A percentile compares a stretch with the other conserved stretches of the same genome.
These are phyloP conservation scores for Aleadryas rufinucha DNA, from an alignment of 2,113 vertebrate species.

Conservation along the genomic window DNA sequence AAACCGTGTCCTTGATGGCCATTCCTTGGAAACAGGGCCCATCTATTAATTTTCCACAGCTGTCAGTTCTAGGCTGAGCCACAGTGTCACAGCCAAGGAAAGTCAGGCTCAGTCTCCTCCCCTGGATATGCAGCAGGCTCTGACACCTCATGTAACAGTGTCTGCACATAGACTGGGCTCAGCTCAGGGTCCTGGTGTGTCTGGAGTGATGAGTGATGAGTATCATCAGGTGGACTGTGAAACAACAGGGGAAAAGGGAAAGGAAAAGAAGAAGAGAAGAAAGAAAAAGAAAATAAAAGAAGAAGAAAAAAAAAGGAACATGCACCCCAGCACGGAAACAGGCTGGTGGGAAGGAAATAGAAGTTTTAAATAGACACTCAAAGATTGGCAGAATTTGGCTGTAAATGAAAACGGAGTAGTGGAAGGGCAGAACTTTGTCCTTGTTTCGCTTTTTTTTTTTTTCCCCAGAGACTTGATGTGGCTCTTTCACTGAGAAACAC, in stretches of 20 bases:
- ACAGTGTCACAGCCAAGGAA: background rate
- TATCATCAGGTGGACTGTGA: background rate
- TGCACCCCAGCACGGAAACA: background rate
- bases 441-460: background rate
- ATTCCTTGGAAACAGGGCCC: background rate
- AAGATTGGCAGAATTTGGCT: background rate
- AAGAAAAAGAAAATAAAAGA: accelerated
- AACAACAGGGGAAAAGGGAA: background rate
- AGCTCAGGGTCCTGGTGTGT: background rate
- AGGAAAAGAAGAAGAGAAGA: no score
- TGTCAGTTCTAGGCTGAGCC: background rate
- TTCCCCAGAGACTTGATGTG: background rate
- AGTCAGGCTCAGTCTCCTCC: background rate
- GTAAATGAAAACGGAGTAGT: background rate
- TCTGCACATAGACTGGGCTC: background rate
- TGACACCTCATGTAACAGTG: background rate
- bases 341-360: background rate
- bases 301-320: accelerated
- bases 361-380: background rate
- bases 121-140: background rate
- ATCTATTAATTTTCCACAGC: background rate
- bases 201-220: background rate
- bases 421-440: background rate
- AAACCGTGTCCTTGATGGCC: background rate
- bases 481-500: background rate